phyloP scores from a whole-genome alignment of 2,797 vertebrate genomes.

The Tapera naevia region DNA sequence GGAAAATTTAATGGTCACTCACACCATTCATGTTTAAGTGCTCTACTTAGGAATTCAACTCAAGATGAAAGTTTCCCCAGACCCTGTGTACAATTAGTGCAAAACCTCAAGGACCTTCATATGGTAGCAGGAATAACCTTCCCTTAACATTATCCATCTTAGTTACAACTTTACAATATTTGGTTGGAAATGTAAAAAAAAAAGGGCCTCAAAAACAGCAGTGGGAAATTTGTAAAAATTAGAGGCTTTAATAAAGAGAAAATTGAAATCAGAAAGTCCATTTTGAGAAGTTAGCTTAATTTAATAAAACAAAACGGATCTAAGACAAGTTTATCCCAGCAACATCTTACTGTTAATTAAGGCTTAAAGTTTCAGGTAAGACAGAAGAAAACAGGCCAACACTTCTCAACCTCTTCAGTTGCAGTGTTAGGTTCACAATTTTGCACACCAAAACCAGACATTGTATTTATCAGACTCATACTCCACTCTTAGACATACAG shows the following conservation, averaged over 20 bases:
- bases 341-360: neutral
- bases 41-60: neutral
- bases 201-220: neutral
- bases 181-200: slow-evolving; percentile 20
- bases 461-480: neutral
- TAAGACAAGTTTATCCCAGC: neutral
- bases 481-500: neutral
- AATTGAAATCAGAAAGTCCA: neutral
- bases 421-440: neutral
- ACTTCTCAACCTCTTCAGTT: neutral
- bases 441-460: neutral
- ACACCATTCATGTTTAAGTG: neutral
- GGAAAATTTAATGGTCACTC: neutral
- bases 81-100: neutral
- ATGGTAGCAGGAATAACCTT: neutral
- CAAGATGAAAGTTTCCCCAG: neutral
- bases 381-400: neutral
- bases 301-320: neutral
- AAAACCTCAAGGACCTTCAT: neutral
- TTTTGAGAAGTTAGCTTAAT: neutral
- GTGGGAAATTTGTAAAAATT: slow-evolving; percentile 13
- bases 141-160: neutral
- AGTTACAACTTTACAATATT: neutral
- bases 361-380: neutral
- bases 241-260: slow-evolving; percentile 11